These are phyloP conservation scores for Poeciliopsis occidentalis DNA, from an alignment of 2,113 vertebrate genomes.

Conservation along the genomic window DNA sequence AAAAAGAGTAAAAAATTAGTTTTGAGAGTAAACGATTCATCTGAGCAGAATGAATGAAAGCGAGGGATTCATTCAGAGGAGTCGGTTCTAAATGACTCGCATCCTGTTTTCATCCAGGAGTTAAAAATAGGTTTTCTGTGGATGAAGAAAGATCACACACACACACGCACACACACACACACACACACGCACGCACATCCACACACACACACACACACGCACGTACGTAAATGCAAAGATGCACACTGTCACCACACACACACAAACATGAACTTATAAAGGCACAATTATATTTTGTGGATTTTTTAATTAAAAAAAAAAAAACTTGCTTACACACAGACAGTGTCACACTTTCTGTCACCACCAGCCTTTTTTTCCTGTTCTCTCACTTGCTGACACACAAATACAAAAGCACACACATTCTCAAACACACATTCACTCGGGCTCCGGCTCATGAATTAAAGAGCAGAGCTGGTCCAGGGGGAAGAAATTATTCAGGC, in stretches of 20 bases:
- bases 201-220: conserved; percentile 20
- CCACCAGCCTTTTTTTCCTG: conserved; percentile 55
- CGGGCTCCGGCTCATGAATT: conserved; percentile 71
- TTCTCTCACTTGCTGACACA: conserved; percentile 67
- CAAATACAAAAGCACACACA: conserved; percentile 40
- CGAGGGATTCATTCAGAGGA: conserved; percentile 68
- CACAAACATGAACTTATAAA: conserved; percentile 15
- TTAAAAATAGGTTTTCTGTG: conserved; percentile 66
- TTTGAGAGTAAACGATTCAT: conserved; percentile 60
- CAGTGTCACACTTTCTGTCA: conserved; percentile 63
- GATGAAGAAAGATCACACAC: conserved; percentile 40
- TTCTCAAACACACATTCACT: conserved; percentile 4
- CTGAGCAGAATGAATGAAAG: conserved; percentile 62
- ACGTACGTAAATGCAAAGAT: background rate
- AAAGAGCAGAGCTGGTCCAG: conserved; percentile 77
- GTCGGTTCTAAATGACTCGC: conserved; percentile 48
- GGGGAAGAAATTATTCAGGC: conserved; percentile 79
- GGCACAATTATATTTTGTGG: conserved; percentile 49
- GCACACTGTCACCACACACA: background rate
- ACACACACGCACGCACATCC: background rate
- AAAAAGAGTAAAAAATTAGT: conserved; percentile 39
- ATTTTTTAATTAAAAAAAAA: conserved; percentile 26
- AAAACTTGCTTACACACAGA: conserved; percentile 30
- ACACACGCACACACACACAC: background rate
- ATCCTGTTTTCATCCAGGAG: conserved; percentile 55